A percentile compares a stretch with the other conserved stretches of the same genome.
phyloP scores from a whole-genome alignment of 2,113 vertebrate genomes.

The Rhea americana region DNA sequence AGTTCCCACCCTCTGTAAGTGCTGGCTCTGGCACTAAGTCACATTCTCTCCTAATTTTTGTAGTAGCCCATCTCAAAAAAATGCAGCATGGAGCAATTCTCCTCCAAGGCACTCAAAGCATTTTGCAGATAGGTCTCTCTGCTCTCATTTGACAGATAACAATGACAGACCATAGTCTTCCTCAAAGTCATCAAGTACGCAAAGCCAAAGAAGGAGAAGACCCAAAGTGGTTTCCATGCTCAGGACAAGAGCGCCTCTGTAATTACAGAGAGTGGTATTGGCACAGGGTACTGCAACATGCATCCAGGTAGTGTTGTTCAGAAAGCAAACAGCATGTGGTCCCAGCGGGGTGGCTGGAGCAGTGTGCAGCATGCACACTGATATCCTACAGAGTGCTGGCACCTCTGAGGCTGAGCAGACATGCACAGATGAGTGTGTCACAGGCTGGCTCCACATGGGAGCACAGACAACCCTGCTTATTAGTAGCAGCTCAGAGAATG shows the following conservation, averaged over 20 bases:
- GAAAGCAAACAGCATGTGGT: not conserved
- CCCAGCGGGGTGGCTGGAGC: not conserved
- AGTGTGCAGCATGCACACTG: not conserved
- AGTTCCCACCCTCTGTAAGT: not conserved
- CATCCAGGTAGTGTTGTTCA: fast-evolving
- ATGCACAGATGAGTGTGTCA: not conserved
- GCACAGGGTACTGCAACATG: fast-evolving
- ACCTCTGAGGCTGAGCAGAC: not conserved
- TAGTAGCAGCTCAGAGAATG: not conserved
- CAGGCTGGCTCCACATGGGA: not conserved
- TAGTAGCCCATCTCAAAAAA: not conserved
- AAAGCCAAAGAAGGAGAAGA: not conserved
- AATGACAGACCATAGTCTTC: fast-evolving
- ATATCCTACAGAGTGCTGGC: not conserved
- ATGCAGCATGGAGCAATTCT: fast-evolving
- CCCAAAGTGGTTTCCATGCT: not conserved
- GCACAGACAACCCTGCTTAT: not conserved
- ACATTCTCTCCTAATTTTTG: not conserved
- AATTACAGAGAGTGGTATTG: no score
- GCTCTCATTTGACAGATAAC: not conserved
- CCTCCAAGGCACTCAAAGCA: not conserved
- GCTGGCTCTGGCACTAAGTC: fast-evolving
- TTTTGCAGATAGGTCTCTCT: not conserved
- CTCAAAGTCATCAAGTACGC: fast-evolving
- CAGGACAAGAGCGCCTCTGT: not conserved